Percentiles rank a stretch among this genome's conserved stretches.
phyloP scores from a whole-genome alignment of 1,140 invertebrate species.

The Hylyphantes graminicola region DNA sequence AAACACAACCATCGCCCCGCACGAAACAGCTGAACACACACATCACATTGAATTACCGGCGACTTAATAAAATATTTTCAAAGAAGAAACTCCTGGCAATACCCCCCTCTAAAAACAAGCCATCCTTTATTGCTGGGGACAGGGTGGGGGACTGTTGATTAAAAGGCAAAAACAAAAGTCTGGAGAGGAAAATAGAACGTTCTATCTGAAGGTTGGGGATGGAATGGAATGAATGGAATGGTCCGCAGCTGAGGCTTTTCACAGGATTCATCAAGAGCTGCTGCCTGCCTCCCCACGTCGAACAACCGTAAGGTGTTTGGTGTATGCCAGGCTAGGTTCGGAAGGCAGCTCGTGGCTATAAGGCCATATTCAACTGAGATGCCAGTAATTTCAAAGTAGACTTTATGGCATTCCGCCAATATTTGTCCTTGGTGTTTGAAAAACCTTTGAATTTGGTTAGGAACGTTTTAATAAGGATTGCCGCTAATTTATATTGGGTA shows the following conservation, averaged over 20 bases:
- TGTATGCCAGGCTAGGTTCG: too few relatives aligned
- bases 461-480: too few relatives aligned
- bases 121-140: background rate
- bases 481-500: too few relatives aligned
- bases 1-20: too few relatives aligned
- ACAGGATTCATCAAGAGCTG: slow-evolving; percentile 37
- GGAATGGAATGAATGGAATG: background rate
- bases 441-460: too few relatives aligned
- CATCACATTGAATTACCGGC: background rate
- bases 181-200: slow-evolving; percentile 2
- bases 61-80: slow-evolving; percentile 18
- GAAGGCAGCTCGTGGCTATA: too few relatives aligned
- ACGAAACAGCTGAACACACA: slow-evolving; percentile 32
- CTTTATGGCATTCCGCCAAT: too few relatives aligned
- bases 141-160: slow-evolving; percentile 42
- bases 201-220: background rate
- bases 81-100: background rate
- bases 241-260: slow-evolving; percentile 44
- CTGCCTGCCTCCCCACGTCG: background rate
- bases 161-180: slow-evolving; percentile 47
- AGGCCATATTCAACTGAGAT: too few relatives aligned
- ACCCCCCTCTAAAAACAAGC: background rate
- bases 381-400: too few relatives aligned
- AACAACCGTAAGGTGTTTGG: background rate
- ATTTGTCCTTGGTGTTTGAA: too few relatives aligned